Evolutionary conservation across 2,113 vertebrate species (phyloP).

Genomic region (Sebastes fasciatus): DNA sequence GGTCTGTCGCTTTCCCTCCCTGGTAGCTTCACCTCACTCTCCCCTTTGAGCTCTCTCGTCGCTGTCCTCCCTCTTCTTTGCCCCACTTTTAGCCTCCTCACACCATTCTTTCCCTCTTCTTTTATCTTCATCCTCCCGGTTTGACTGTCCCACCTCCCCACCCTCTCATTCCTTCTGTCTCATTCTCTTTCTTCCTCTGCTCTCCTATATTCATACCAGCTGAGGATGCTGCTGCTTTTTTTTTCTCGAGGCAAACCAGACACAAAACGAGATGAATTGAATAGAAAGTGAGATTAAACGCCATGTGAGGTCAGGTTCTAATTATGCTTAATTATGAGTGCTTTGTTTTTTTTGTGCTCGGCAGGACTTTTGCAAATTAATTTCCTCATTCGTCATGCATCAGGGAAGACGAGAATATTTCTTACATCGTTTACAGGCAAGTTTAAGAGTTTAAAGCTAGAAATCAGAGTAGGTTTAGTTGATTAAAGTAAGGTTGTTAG

Average conservation of each 20-base stretch:
- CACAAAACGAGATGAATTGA: slow-evolving; percentile 37
- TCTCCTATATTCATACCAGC: slow-evolving; percentile 18
- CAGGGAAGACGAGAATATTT: slow-evolving; percentile 15
- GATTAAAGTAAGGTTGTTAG: not conserved
- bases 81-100: slow-evolving; percentile 58
- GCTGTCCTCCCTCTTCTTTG: slow-evolving; percentile 52
- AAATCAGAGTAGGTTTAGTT: not conserved
- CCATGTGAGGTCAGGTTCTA: slow-evolving; percentile 47
- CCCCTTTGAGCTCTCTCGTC: slow-evolving; percentile 41
- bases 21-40: slow-evolving; percentile 26
- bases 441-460: not conserved
- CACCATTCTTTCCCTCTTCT: slow-evolving; percentile 13
- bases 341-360: slow-evolving; percentile 45
- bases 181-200: slow-evolving; percentile 10
- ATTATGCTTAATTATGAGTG: slow-evolving; percentile 56
- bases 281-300: slow-evolving; percentile 56
- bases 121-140: slow-evolving; percentile 23
- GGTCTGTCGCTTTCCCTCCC: slow-evolving; percentile 8
- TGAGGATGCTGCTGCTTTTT: slow-evolving; percentile 27
- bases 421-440: not conserved
- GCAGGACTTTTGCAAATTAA: slow-evolving; percentile 51
- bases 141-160: slow-evolving; percentile 26
- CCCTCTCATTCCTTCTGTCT: slow-evolving; percentile 13
- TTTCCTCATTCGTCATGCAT: slow-evolving; percentile 49
- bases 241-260: slow-evolving; percentile 27